Evolutionary conservation across 2,113 vertebrate species (phyloP).

Genomic region (Callospermophilus lateralis): DNA sequence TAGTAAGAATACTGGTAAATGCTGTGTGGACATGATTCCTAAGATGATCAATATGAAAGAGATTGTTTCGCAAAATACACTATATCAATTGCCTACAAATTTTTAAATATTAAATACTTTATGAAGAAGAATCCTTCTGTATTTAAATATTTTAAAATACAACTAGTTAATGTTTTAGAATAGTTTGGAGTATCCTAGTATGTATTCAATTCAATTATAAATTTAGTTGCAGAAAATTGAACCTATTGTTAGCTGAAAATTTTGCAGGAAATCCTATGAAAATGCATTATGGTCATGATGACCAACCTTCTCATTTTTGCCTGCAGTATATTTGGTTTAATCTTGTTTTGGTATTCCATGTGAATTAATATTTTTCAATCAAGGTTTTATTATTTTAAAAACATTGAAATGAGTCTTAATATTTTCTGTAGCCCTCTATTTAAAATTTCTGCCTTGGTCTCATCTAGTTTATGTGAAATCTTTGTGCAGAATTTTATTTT

Average conservation of each 20-base stretch:
- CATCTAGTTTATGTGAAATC: background rate
- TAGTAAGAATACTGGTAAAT: background rate
- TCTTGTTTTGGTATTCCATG: background rate
- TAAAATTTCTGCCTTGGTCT: background rate
- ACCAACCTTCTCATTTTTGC: background rate
- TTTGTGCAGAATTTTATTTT: background rate
- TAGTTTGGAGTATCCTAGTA: background rate
- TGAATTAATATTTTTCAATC: background rate
- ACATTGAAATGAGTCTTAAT: background rate
- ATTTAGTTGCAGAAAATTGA: background rate
- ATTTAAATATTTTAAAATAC: background rate
- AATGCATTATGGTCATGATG: background rate
- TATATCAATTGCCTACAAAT: background rate
- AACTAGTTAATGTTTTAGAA: background rate
- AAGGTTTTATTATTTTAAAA: background rate
- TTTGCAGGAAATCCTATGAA: background rate
- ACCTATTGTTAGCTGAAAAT: background rate
- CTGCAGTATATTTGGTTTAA: background rate
- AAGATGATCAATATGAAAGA: background rate
- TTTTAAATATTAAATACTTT: background rate
- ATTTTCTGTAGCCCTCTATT: background rate
- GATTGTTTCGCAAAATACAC: background rate
- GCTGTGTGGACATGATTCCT: background rate
- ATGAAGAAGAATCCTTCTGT: background rate
- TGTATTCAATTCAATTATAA: background rate